These are phyloP conservation scores for Rhynchomys soricoides DNA, from an alignment of 2,113 vertebrate genomes.

Conservation along the genomic window DNA sequence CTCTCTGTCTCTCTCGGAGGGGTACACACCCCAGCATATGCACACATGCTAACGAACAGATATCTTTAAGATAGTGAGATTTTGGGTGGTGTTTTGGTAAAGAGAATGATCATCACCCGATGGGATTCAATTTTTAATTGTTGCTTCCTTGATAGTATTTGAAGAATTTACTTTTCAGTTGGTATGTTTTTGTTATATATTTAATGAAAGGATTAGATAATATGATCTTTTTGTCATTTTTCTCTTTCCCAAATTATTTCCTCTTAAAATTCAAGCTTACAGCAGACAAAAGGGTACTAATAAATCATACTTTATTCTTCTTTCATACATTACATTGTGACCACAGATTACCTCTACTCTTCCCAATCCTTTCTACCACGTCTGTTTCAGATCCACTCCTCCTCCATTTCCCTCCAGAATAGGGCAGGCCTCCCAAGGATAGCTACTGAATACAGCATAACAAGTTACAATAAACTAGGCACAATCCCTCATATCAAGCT, in stretches of 20 bases:
- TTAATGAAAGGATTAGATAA: neutral
- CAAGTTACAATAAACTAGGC: neutral
- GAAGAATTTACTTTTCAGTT: neutral
- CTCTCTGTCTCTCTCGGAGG: neutral
- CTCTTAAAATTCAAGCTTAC: neutral
- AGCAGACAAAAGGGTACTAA: neutral
- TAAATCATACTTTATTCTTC: neutral
- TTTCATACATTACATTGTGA: neutral
- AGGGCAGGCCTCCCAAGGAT: neutral
- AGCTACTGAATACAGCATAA: neutral
- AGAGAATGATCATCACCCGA: neutral
- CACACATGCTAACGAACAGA: no score
- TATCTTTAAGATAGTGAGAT: neutral
- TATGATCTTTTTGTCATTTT: neutral
- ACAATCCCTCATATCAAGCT: neutral
- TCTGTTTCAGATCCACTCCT: neutral
- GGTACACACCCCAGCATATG: no score
- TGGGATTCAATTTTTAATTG: neutral
- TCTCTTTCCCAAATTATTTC: neutral
- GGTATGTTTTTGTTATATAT: neutral
- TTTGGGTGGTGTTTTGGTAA: neutral
- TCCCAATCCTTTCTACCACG: no score
- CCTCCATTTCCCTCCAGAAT: neutral
- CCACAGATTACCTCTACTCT: no score
- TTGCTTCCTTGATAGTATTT: slow-evolving; percentile 11